These are phyloP conservation scores for Caenorhabditis zanzibari DNA, from an alignment of 2,888 invertebrate species.

Conservation along the genomic window DNA sequence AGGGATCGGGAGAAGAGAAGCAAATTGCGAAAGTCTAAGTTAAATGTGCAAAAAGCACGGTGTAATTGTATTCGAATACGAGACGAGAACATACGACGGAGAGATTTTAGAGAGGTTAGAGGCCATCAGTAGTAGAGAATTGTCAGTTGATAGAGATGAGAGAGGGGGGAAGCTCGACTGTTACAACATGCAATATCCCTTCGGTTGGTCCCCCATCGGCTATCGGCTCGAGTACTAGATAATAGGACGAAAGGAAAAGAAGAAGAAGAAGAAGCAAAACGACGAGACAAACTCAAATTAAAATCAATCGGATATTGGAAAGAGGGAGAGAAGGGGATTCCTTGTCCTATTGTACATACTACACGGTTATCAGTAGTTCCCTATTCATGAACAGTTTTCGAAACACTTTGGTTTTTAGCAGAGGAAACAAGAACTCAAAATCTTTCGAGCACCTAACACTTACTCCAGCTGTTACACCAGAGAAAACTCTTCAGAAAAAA, in stretches of 20 bases:
- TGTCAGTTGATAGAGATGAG: constrained; percentile 41
- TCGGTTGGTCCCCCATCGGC: constrained; percentile 34
- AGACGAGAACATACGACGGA: constrained; percentile 15
- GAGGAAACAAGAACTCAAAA: not conserved
- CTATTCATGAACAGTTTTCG: not conserved
- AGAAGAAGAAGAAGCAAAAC: constrained; percentile 24
- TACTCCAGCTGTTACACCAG: not conserved
- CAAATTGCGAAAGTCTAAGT: constrained; percentile 38
- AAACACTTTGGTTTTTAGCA: not conserved
- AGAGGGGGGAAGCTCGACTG: constrained; percentile 36
- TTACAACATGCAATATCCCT: constrained; percentile 33
- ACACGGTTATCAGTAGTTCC: not conserved
- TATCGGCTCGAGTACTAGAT: constrained; percentile 30
- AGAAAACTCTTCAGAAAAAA: constrained; percentile 3
- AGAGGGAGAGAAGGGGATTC: constrained; percentile 1
- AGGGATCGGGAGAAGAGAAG: constrained; percentile 1
- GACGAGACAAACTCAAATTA: constrained; percentile 9
- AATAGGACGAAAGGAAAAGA: constrained; percentile 45
- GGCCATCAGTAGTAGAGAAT: constrained; percentile 27
- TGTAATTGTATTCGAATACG: constrained; percentile 49
- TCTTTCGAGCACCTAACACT: not conserved
- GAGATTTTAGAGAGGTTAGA: constrained; percentile 42
- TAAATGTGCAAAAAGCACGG: constrained; percentile 52
- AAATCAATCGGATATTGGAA: constrained; percentile 23
- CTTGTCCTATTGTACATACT: not conserved